Base-by-base conservation (phyloP, 1,140 invertebrate species). In the Drosophila carrolli region DNA sequence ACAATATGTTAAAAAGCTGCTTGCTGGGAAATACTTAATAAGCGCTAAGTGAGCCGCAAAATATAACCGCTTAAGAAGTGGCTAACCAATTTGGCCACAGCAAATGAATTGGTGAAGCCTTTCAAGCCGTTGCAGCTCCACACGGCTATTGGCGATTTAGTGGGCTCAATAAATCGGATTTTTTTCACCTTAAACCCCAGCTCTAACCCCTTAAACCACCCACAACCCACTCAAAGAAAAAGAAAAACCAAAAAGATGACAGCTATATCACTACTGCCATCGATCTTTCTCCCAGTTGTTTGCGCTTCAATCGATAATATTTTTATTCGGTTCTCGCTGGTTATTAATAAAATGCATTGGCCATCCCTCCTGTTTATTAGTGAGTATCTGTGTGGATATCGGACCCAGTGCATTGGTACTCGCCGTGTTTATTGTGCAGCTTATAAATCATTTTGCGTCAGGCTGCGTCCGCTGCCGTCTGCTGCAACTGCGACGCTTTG, bases 381-480 rank as follows among this genome's bases (percentile, higher is more conserved):
- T 67, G 58, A 14, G 40, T 47, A 46, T 63, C 35, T 57, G 32
- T 47, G 70, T 58, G 58, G 16, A 29, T 47, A 37, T 59, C 11
- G 23, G 11, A 48, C 19, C 19, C 23, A 27, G 14, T 59, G 55
- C 70, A 43, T 62, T 40, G 44, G 38, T 60, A 32, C 44, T 41
- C 66, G 72, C 60, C 59, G 61, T 76, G 65, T 68, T 78, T 62
- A 75, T 75, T 78, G 62, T 63, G 55, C 62, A 76, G 73, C 51
- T 78, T 84, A 72, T 85, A 85, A 85, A 85, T 85, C 65, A 85
- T 81, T 85, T 85, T 85, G 78, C 81, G 82, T 85, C 81, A 81
- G 74, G 66, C 81, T 71, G 54, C 56, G 60, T 63, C 40, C 59
- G 70, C 80, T 83, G 67, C 76, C 62, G 81, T 84, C 81, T 84